Percentiles rank a stretch among this genome's conserved stretches.
These are phyloP conservation scores for Passerculus sandwichensis DNA, from an alignment of 2,797 vertebrate genomes.

Conservation along the genomic window DNA sequence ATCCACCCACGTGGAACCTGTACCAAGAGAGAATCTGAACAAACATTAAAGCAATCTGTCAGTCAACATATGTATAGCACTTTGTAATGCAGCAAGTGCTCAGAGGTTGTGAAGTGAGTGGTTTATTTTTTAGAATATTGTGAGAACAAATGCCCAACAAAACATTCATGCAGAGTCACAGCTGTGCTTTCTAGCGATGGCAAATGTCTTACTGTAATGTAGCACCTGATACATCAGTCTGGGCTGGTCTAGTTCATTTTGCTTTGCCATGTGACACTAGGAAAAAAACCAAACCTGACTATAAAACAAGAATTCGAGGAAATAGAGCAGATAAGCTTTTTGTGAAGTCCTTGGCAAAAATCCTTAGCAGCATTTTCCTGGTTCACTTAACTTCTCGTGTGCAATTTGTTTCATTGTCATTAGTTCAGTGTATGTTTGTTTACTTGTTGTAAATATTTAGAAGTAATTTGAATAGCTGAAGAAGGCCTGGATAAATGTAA, in stretches of 20 bases:
- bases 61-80: background rate
- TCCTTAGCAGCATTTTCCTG: background rate
- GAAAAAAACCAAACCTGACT: background rate
- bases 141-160: background rate
- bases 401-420: background rate
- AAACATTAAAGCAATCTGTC: background rate
- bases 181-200: background rate
- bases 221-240: background rate
- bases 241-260: background rate
- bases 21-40: background rate
- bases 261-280: background rate
- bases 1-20: background rate
- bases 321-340: background rate
- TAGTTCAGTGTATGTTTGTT: background rate
- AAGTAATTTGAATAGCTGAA: background rate
- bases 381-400: background rate
- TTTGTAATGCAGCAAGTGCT: background rate
- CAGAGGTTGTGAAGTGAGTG: background rate
- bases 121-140: background rate
- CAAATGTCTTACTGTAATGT: background rate
- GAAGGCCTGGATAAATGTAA: background rate
- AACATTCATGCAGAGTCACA: background rate
- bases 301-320: background rate
- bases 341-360: background rate
- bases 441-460: background rate